Evolutionary conservation across 2,888 invertebrate genomes (phyloP).

Genomic region (Cheiracanthium punctorium): DNA sequence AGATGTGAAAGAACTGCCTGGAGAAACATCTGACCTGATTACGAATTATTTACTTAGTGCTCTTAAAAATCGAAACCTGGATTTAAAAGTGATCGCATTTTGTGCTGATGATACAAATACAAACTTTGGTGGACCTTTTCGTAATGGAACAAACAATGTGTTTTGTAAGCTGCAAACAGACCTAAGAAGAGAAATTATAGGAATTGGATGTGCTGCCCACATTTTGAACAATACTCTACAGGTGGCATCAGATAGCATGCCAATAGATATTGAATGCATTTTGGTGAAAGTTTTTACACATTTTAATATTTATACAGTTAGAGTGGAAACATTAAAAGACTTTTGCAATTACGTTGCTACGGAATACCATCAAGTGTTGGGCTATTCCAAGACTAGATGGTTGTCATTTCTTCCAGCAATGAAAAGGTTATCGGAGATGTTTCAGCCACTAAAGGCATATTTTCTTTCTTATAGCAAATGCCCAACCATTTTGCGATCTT

Average conservation of each 20-base stretch:
- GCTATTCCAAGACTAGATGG: not conserved
- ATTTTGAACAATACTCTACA: not conserved
- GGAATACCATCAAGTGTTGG: conserved; percentile 12
- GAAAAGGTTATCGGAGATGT: not conserved
- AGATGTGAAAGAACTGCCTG: not conserved
- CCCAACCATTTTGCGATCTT: not conserved
- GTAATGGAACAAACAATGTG: not conserved
- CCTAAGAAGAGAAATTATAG: not conserved
- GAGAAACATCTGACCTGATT: not conserved
- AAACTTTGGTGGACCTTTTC: not conserved
- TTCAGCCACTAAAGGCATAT: not conserved
- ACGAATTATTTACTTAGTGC: not conserved
- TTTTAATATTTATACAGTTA: not conserved
- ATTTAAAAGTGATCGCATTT: not conserved
- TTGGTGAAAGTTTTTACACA: not conserved
- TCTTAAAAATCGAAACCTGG: not conserved
- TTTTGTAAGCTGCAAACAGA: not conserved
- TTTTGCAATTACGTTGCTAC: not conserved
- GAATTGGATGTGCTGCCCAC: not conserved
- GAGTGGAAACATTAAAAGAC: not conserved
- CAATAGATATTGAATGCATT: not conserved
- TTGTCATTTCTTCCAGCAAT: not conserved
- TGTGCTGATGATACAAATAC: not conserved
- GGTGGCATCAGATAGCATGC: not conserved
- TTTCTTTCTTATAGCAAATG: not conserved